Base-by-base conservation (phyloP, 2,797 vertebrate genomes). In the Sardinella longiceps region DNA sequence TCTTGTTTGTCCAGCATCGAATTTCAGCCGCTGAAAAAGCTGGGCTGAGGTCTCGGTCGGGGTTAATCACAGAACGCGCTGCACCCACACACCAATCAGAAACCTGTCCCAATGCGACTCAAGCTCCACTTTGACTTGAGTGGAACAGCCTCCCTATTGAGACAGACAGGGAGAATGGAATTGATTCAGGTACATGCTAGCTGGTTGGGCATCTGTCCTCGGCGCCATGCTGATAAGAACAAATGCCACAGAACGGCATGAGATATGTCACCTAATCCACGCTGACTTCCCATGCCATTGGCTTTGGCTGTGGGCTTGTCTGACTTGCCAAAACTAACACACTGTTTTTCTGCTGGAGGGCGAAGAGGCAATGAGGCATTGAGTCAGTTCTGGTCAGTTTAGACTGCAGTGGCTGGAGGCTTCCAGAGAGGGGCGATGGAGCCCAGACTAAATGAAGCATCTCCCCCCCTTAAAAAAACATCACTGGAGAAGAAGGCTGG, bases 361-460 rank as follows among this genome's bases (percentile, higher is more conserved):
- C 18, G 1, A 20, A 77, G 33, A 77, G 33, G 9, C 18, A 77
- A n/a, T 7, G 5, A 39, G 18, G 28, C 33, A 39, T 15, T 20
- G 33, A 39, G 33, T 39, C 70, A 39, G 70, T 23, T 77, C 15
- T 23, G 70, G 70, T 37, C 70, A 23, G 18, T 39, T 39, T 12
- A 56, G 81, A 45, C 84, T 81, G 84, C 80, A 84, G 53, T 87
- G 84, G 86, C 82, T 87, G 85, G 58, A 23, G 39, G 39, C 83
- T 83, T 84, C 86, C 85, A 84, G 82, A 85, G 89, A 85, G 86
- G 51, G 85, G 50, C 88, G 88, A 90, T 83, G 83, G 37, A 87
- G 53, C 45, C 33, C 80, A 23, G 80, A 60, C 23, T 15, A 33
- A 18, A 37, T 12, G 14, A 37, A 18, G 18, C 15, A 2, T 33